phyloP scores from a whole-genome alignment of 2,797 vertebrate species.

The Sebastes iracundus region DNA sequence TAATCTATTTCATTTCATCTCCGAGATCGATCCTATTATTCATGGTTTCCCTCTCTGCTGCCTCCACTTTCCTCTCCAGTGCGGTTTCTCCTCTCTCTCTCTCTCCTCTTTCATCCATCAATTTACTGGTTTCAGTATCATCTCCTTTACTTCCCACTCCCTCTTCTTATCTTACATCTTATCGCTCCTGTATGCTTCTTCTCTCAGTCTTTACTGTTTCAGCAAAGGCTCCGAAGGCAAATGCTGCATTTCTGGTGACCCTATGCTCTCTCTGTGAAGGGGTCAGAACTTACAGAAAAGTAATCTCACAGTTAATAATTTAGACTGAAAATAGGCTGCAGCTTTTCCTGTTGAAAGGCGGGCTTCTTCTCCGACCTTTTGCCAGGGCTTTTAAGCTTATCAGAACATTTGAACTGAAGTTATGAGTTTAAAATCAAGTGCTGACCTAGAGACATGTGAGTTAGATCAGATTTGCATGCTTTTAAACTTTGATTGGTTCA shows the following conservation, averaged over 20 bases:
- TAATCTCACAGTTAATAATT: background rate
- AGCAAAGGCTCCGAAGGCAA: background rate
- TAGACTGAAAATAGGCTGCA: background rate
- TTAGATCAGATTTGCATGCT: background rate
- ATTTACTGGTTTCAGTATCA: constrained; percentile 40
- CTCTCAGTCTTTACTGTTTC: background rate
- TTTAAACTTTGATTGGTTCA: background rate
- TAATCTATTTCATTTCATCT: constrained; percentile 67
- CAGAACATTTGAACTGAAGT: background rate
- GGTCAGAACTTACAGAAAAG: background rate
- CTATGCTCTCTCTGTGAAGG: background rate
- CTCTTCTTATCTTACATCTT: constrained; percentile 20
- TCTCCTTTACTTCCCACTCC: constrained; percentile 15
- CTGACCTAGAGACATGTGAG: background rate
- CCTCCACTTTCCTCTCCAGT: constrained; percentile 1
- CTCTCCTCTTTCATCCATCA: constrained; percentile 51
- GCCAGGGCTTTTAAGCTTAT: background rate
- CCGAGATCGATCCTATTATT: constrained; percentile 55
- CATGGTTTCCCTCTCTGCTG: constrained; percentile 26
- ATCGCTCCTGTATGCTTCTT: background rate
- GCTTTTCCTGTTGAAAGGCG: background rate
- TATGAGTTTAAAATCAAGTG: background rate
- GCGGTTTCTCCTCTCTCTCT: constrained; percentile 10
- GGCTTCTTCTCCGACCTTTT: background rate
- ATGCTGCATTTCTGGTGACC: background rate